These are phyloP conservation scores for Cladorhizidae sp. DNA, from an alignment of 37 sponge, comb jelly and placozoan genomes.

Conservation along the genomic window DNA sequence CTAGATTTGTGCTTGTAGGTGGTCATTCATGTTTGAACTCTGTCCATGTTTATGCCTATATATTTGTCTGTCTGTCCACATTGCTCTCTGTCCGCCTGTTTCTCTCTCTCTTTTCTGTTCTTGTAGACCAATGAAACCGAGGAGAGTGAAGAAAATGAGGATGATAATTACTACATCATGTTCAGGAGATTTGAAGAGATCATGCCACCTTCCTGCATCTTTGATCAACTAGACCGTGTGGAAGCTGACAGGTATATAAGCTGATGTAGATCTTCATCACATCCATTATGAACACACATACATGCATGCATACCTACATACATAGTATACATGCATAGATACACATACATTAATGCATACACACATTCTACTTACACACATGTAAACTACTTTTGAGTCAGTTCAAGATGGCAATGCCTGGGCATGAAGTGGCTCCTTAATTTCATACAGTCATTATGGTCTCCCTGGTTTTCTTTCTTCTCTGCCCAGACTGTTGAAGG, in stretches of 20 bases:
- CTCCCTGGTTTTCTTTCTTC: background rate
- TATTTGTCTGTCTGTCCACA: background rate
- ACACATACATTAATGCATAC: too few relatives aligned
- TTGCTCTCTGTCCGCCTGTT: background rate
- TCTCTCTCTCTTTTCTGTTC: constrained; percentile 13
- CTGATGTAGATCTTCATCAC: too few relatives aligned
- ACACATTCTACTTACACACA: too few relatives aligned
- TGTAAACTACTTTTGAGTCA: too few relatives aligned
- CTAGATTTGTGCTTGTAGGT: too few relatives aligned
- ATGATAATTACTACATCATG: constrained; percentile 56
- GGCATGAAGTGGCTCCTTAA: too few relatives aligned
- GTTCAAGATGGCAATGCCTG: too few relatives aligned
- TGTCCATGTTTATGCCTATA: background rate
- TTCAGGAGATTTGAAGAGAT: constrained; percentile 44
- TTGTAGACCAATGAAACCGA: background rate
- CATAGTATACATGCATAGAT: too few relatives aligned
- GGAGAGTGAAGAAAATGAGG: background rate
- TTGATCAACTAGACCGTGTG: constrained; percentile 40
- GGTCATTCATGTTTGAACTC: too few relatives aligned
- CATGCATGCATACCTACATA: too few relatives aligned
- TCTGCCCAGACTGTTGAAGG: constrained; percentile 27
- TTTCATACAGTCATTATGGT: background rate
- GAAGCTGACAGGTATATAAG: constrained; percentile 53
- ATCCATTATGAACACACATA: too few relatives aligned
- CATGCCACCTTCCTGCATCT: constrained; percentile 55